Evolutionary conservation across 2,797 vertebrate species (phyloP).

Genomic region (Phrynocephalus guinanensis): DNA sequence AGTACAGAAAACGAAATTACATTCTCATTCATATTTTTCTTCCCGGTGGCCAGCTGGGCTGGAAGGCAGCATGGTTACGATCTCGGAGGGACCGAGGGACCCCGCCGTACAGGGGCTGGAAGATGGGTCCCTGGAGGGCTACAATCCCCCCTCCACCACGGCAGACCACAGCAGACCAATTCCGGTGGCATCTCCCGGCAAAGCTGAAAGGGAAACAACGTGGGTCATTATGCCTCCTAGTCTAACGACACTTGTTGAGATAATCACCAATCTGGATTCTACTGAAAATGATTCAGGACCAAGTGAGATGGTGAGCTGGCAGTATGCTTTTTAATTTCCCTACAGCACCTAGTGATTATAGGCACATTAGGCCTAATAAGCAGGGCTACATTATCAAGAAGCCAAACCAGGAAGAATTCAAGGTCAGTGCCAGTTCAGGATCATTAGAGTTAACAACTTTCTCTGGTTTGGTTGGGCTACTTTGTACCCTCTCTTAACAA

Average conservation of each 20-base stretch:
- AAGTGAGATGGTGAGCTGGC: neutral
- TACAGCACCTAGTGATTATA: neutral
- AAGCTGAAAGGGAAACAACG: constrained; percentile 22
- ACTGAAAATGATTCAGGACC: neutral
- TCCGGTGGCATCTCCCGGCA: neutral
- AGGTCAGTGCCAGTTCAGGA: neutral
- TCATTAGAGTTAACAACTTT: neutral
- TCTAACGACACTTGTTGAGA: neutral
- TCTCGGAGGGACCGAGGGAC: constrained; percentile 43
- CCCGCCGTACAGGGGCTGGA: neutral
- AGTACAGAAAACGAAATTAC: constrained; percentile 36
- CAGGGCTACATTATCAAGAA: neutral
- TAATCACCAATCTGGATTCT: neutral
- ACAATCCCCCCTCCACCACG: neutral
- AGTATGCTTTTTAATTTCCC: neutral
- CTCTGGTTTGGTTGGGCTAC: neutral
- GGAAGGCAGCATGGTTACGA: constrained; percentile 73
- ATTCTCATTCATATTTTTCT: neutral
- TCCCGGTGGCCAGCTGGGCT: constrained; percentile 4
- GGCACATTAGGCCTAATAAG: neutral
- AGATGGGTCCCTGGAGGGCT: neutral
- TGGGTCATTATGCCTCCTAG: neutral
- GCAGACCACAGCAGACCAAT: neutral
- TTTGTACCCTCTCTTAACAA: neutral
- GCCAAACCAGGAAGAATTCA: neutral